Evolutionary conservation across 2,113 vertebrate species (phyloP), one percentile per base, ranked within the genome.

Genomic region (Dasyurus viverrinus): DNA sequence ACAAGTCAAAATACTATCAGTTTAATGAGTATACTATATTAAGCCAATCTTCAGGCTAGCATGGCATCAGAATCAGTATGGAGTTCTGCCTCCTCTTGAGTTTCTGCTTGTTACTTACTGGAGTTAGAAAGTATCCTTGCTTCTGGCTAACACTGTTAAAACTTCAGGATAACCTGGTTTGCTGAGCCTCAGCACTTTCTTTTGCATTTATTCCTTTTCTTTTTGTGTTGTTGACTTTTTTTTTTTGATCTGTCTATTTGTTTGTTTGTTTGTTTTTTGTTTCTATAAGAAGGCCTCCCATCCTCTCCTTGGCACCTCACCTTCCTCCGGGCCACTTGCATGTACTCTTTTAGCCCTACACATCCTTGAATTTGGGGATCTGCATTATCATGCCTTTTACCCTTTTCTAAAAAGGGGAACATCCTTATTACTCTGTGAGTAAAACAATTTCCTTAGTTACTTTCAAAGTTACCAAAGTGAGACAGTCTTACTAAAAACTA

Each of bases 391-490:
- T 90, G 47, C 27, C 89, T 47, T 42, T 84, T 30, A 27, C 11
- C 84, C 89, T 93, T 90, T 36, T 92, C 84, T 57, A 90, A 10
- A 1, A 11, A 19, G 52, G 90, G 36, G 30, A 89, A 48, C 92
- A 27, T 84, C 94, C 93, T 95, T 36, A 92, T 42, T 94, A 95
- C 84, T 95, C 54, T 89, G 48, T 57, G 53, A 93, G 93, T 54
- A 89, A 54, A 93, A 53, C 53, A 22, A 2, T 0, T 84, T 91
- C 25, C 8, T 89, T 48, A 54, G 22, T 92, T 89, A 91, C 92
- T 89, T 95, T 92, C 91, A 92, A 96, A 95, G 93, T 94, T 90
- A 50, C 92, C 92, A 90, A 55, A 95, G 76, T 89, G 89, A 11
- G 22, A 54, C 90, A 92, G 54, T 53, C 57, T 91, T 60, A 2